A percentile compares a stretch with the other conserved stretches of the same genome.
Conservation (phyloP, 2,797 vertebrate genomes). For the Chromis chromis region DNA sequence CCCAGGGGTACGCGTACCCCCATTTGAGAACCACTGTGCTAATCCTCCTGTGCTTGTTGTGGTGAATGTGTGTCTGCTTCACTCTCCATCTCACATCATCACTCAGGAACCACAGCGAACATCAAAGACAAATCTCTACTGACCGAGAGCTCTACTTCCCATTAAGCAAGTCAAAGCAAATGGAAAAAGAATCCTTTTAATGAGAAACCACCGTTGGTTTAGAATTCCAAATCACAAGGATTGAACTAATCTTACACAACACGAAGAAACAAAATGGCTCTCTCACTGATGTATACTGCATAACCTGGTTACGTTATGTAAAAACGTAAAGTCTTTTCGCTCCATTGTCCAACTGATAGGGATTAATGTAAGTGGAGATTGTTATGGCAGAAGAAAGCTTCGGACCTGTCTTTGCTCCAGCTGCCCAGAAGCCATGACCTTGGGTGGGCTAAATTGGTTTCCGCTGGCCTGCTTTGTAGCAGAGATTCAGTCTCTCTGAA, state of each 20-base stretch:
- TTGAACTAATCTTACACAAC: conserved; percentile 18
- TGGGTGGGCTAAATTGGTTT: conserved; percentile 73
- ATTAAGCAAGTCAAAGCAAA: conserved; percentile 31
- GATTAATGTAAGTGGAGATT: conserved; percentile 1
- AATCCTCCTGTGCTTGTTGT: conserved; percentile 43
- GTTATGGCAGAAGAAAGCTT: conserved; percentile 18
- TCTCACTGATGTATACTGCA: neutral
- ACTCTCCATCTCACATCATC: conserved; percentile 57
- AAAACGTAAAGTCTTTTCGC: neutral
- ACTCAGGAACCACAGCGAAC: conserved; percentile 48
- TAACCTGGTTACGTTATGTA: neutral
- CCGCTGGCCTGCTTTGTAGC: conserved; percentile 63
- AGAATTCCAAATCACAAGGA: conserved; percentile 24
- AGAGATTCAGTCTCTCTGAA: conserved; percentile 67
- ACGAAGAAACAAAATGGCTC: neutral
- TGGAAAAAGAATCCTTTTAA: conserved; percentile 35
- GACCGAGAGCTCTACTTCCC: conserved; percentile 37
- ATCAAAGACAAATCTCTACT: conserved; percentile 60
- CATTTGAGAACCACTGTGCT: no score
- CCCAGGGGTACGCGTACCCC: no score
- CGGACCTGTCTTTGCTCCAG: conserved; percentile 28
- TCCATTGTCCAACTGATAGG: neutral
- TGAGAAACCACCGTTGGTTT: conserved; percentile 22
- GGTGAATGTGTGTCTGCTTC: conserved; percentile 38
- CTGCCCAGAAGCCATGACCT: conserved; percentile 64